Conservation (phyloP, 1,140 invertebrate genomes). For the Drosophila baimaii region DNA sequence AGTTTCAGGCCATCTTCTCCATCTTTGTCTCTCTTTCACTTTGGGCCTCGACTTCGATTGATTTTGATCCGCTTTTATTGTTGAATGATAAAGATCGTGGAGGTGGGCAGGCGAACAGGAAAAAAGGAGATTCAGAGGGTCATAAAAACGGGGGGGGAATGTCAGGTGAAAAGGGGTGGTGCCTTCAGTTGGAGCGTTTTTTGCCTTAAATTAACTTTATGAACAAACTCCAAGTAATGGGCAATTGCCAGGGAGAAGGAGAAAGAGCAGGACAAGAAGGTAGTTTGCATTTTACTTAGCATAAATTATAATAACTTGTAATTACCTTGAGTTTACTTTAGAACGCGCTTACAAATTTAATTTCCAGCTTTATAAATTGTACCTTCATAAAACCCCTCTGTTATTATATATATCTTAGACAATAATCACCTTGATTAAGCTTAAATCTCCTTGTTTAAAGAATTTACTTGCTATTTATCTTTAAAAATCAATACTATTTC, state of each 20-base stretch:
- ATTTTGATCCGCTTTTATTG: constrained; percentile 66
- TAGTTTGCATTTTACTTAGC: constrained; percentile 1
- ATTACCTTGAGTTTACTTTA: neutral
- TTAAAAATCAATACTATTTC: neutral
- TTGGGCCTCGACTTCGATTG: constrained; percentile 52
- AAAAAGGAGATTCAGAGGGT: constrained; percentile 10
- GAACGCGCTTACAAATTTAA: neutral
- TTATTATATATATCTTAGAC: neutral
- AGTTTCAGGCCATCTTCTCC: neutral
- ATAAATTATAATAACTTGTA: constrained; percentile 1
- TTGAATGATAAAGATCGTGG: constrained; percentile 54
- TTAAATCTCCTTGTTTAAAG: neutral
- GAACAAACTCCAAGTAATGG: neutral
- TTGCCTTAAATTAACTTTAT: constrained; percentile 27
- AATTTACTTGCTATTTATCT: neutral
- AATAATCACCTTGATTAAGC: neutral
- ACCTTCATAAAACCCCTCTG: too few species aligned
- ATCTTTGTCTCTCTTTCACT: neutral
- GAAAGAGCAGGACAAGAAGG: too few species aligned
- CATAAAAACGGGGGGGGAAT: constrained; percentile 41
- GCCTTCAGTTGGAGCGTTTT: constrained; percentile 3
- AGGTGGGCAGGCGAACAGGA: neutral
- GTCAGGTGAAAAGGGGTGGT: constrained; percentile 30
- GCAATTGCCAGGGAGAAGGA: neutral
- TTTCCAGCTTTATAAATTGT: neutral